Conservation (phyloP, 2,113 vertebrate species). For the Myrmecophaga tridactyla region DNA sequence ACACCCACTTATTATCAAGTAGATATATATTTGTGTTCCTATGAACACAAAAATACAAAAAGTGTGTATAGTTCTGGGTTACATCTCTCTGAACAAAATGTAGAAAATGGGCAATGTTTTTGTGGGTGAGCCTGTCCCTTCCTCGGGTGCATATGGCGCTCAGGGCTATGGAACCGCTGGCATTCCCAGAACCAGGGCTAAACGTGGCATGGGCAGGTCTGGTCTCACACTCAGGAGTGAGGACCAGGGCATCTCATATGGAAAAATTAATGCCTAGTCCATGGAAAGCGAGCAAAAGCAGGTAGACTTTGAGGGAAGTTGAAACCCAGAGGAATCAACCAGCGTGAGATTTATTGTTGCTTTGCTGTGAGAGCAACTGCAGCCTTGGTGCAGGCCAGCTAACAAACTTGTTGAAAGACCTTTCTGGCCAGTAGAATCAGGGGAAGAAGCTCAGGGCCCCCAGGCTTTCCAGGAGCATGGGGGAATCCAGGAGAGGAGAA, state of each 20-base stretch:
- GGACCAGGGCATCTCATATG: not conserved
- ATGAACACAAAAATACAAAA: not conserved
- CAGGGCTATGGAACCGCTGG: not conserved
- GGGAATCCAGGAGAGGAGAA: not conserved
- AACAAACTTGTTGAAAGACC: not conserved
- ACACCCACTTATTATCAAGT: not conserved
- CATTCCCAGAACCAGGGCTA: not conserved
- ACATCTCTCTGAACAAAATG: not conserved
- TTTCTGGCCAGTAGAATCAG: not conserved
- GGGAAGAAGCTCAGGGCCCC: not conserved
- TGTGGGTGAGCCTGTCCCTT: not conserved
- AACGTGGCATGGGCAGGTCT: too few species aligned
- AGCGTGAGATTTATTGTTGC: not conserved
- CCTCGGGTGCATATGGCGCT: not conserved
- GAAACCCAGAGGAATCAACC: not conserved
- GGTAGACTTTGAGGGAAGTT: not conserved
- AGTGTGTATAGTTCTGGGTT: not conserved
- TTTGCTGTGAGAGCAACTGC: not conserved
- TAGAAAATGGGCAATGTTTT: not conserved
- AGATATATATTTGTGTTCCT: not conserved
- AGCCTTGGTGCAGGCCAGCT: accelerated
- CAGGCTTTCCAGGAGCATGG: not conserved
- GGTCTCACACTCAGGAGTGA: not conserved
- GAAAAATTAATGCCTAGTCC: not conserved
- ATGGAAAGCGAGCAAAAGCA: not conserved